These are phyloP conservation scores for Ganaspis sp. DNA, from an alignment of 1,140 invertebrate species.

Conservation along the genomic window DNA sequence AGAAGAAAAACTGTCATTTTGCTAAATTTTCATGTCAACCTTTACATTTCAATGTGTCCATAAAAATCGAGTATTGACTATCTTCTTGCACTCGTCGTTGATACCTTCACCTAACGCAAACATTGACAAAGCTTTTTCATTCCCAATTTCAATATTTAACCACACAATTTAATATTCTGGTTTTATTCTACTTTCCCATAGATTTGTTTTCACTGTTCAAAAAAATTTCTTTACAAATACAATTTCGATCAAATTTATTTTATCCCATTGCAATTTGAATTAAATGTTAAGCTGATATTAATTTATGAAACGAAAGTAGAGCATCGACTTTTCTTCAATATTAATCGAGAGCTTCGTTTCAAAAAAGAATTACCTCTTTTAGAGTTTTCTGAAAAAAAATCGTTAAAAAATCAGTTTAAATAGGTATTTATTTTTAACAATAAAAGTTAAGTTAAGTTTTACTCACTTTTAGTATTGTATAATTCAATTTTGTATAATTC, in stretches of 20 bases:
- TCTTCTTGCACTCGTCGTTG: constrained; percentile 36
- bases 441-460: too few species aligned
- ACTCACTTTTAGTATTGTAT: too few species aligned
- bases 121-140: not conserved
- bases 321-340: not conserved
- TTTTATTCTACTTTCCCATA: too few species aligned
- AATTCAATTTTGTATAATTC: too few species aligned
- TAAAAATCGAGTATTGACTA: constrained; percentile 46
- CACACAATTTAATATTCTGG: too few species aligned
- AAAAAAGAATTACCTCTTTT: not conserved
- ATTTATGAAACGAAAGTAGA: not conserved
- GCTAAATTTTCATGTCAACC: constrained; percentile 33
- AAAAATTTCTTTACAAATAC: too few species aligned
- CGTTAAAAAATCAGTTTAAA: not conserved
- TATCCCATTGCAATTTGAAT: too few species aligned
- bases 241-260: too few species aligned
- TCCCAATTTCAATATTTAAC: too few species aligned
- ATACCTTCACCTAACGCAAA: not conserved
- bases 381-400: not conserved
- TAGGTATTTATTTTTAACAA: too few species aligned
- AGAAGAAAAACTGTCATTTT: constrained; percentile 37
- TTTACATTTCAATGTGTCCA: constrained; percentile 42
- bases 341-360: not conserved
- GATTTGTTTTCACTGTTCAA: too few species aligned
- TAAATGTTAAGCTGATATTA: too few species aligned